Evolutionary conservation across 2,888 invertebrate species (phyloP), one percentile per base, ranked within the genome.

Genomic region (Tenodera sinensis): DNA sequence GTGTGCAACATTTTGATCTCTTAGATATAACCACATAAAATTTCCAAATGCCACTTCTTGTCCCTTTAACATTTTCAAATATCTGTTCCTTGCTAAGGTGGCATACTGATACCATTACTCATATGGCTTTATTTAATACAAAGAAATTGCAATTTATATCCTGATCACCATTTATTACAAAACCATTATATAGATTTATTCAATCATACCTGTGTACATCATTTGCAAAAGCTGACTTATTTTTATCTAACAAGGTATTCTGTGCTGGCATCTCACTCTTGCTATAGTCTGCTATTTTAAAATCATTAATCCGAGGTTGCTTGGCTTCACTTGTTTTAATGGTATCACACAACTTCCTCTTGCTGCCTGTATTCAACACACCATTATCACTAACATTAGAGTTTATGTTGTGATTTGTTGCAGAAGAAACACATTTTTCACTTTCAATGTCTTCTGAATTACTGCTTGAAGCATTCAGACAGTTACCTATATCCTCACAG

Each of bases 401-500:
- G 20, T 20, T 54, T 54, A 15, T 20, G 14, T 0, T 15, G 15
- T 8, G 8, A 71, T 20, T 71, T 20, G 20, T 71, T 71, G 54
- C 4, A 20, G 15, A 15, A 71, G 54, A 20, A 42, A 42, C 42
- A 42, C 42, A 42, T 14, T 27, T 54, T 87, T 47, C 6, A 89
- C 14, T 83, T 83, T 14, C 27, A 3, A 83, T 83, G 8, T 28
- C 83, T 28, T 87, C 28, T 7, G 30, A 27, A 30, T 71, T n/a
- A 81, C 20, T 9, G 25, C 20, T 28, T 27, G 12, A 54, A 34
- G 20, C 54, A 15, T 89, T 84, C 42, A 89, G 27, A 81, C 54
- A 84, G 89, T 92, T 89, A 28, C 91, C 91, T 89, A 91, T 91
- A 89, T 92, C 92, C 27, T 93, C 92, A 3, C 91, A 91, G 87